Evolutionary conservation across 2,797 vertebrate species (phyloP).

Genomic region (Ambastaia sidthimunki): DNA sequence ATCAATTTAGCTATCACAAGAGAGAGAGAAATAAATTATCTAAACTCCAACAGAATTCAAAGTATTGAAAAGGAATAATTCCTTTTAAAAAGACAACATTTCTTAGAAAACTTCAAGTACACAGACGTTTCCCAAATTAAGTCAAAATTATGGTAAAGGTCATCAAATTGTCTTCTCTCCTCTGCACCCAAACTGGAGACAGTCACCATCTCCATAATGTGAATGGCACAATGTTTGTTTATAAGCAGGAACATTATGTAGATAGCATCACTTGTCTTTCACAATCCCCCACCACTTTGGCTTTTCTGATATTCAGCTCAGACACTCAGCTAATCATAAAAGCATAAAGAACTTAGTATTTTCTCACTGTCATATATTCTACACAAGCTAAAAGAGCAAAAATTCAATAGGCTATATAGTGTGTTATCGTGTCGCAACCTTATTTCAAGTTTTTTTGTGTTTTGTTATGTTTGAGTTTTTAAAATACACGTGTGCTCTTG

Average conservation of each 20-base stretch:
- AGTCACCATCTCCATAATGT: slow-evolving; percentile 15
- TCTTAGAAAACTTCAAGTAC: slow-evolving; percentile 60
- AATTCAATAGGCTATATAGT: slow-evolving; percentile 32
- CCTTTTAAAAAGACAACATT: slow-evolving; percentile 63
- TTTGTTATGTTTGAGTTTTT: background rate
- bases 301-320: slow-evolving; percentile 41
- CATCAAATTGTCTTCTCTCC: background rate
- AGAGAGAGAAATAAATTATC: slow-evolving; percentile 76
- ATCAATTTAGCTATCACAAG: slow-evolving; percentile 75
- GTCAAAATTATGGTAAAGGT: slow-evolving; percentile 55
- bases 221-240: slow-evolving; percentile 37
- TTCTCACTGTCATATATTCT: slow-evolving; percentile 37
- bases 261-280: slow-evolving; percentile 29
- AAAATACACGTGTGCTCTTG: slow-evolving; percentile 15
- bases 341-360: slow-evolving; percentile 48
- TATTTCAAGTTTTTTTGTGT: slow-evolving; percentile 33
- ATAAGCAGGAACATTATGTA: slow-evolving; percentile 11
- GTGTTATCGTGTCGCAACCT: slow-evolving; percentile 26
- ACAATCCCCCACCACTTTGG: slow-evolving; percentile 41
- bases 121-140: slow-evolving; percentile 57
- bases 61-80: slow-evolving; percentile 62
- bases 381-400: slow-evolving; percentile 51
- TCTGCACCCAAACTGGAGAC: slow-evolving; percentile 29
- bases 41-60: slow-evolving; percentile 68
- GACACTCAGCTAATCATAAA: slow-evolving; percentile 40